Conservation (phyloP, 1,140 invertebrate genomes). For the Hylaeus anthracinus region DNA sequence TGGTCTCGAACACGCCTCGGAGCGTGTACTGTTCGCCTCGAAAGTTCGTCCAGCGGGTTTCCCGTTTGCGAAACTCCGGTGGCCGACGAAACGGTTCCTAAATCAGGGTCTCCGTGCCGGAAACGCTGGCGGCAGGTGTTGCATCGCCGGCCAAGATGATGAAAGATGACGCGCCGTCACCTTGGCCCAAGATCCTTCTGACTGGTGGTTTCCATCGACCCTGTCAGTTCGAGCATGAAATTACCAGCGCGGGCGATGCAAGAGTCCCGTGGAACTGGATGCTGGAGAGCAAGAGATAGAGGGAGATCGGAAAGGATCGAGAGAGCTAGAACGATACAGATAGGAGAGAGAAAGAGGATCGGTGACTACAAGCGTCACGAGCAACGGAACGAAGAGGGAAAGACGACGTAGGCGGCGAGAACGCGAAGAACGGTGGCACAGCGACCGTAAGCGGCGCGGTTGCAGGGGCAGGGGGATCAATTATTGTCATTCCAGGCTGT, state of each 20-base stretch:
- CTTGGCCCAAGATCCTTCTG: slow-evolving; percentile 57
- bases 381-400: slow-evolving; percentile 17
- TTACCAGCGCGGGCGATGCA: slow-evolving; percentile 58
- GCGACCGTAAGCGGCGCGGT: too few species aligned
- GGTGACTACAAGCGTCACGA: not conserved
- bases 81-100: slow-evolving; percentile 2
- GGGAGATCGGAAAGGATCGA: not conserved
- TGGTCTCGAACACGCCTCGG: too few species aligned
- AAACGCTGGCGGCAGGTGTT: slow-evolving; percentile 54
- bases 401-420: too few species aligned
- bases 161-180: slow-evolving; percentile 64
- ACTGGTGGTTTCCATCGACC: slow-evolving; percentile 62
- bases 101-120: slow-evolving; percentile 22
- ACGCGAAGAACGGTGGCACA: too few species aligned
- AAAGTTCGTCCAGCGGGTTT: not conserved
- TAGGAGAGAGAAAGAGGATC: not conserved
- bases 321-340: not conserved
- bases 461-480: slow-evolving; percentile 74
- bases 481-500: slow-evolving; percentile 78
- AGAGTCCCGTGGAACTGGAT: slow-evolving; percentile 33
- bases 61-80: not conserved
- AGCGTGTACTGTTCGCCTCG: not conserved
- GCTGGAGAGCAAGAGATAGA: not conserved
- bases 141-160: slow-evolving; percentile 54
- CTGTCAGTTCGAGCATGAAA: slow-evolving; percentile 66